These are phyloP conservation scores for Drosophila subpulchrella DNA, from an alignment of 1,140 invertebrate species.

Conservation along the genomic window DNA sequence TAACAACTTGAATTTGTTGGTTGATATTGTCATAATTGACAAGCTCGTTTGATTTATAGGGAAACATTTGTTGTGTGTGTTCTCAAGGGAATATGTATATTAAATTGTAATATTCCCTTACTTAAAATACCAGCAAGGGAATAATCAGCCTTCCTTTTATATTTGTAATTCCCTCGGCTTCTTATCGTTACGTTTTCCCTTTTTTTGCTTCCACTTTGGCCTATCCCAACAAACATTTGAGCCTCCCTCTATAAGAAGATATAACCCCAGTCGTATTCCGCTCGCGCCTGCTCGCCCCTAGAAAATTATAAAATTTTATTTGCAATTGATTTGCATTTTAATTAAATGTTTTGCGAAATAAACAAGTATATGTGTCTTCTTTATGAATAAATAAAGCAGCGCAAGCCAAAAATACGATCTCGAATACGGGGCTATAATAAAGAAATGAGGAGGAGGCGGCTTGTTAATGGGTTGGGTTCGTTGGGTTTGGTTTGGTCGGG, in stretches of 20 bases:
- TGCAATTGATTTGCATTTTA: slow-evolving; percentile 10
- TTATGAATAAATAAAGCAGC: slow-evolving; percentile 11
- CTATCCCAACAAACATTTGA: slow-evolving; percentile 20
- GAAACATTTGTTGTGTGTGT: not conserved
- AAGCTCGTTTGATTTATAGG: not conserved
- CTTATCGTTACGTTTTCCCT: not conserved
- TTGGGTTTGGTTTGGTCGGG: slow-evolving; percentile 12
- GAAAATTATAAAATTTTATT: slow-evolving; percentile 13
- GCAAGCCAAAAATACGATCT: slow-evolving; percentile 1
- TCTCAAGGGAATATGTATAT: no score
- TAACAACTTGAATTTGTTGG: not conserved
- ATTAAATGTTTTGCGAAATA: slow-evolving; percentile 13
- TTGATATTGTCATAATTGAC: not conserved
- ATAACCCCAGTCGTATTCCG: not conserved
- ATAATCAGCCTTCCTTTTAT: not conserved
- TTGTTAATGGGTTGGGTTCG: slow-evolving; percentile 23
- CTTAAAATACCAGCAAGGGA: not conserved
- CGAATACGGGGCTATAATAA: not conserved
- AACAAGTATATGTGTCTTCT: not conserved
- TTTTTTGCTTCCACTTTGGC: not conserved
- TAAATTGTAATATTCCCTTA: not conserved
- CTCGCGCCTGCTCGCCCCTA: not conserved
- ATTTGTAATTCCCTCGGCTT: not conserved
- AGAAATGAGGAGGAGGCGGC: not conserved
- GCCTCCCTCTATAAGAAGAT: not conserved